Base-by-base conservation (phyloP, 1,140 invertebrate species). In the Caenorhabditis tropicalis region DNA sequence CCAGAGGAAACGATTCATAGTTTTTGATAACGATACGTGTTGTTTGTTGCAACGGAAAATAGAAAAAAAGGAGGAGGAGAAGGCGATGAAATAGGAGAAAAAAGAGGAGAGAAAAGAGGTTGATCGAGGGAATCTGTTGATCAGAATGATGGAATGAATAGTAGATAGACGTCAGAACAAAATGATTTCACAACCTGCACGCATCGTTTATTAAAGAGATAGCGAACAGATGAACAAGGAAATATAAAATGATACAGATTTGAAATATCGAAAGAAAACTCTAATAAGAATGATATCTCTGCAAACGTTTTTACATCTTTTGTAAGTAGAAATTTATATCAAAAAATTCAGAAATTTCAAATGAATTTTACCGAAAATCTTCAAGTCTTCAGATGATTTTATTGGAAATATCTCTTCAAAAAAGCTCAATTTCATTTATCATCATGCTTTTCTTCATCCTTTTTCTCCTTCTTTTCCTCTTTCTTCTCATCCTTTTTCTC, bases 401-500 rank as follows among this genome's bases (percentile, higher is more conserved):
- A n/a, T n/a, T n/a, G n/a, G n/a, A n/a, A n/a, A n/a, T n/a, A n/a
- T n/a, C n/a, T n/a, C n/a, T n/a, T n/a, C n/a, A n/a, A n/a, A n/a
- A n/a, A n/a, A n/a, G n/a, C n/a, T n/a, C n/a, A n/a, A n/a, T n/a
- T n/a, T n/a, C n/a, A n/a, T 56, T 58, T 60, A 24, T 49, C 48
- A 9, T 49, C 46, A n/a, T 84, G 65, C 49, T 85, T 74, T 31
- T 86, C 79, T 27, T 86, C 51, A 24, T 86, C 83, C 43, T 88
- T 83, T 80, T 87, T 51, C 48, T 84, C 51, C n/a, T 87, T 82
- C 39, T 83, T 33, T 9, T 87, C 70, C n/a, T 84, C 58, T 31
- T 87, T 82, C 46, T 89, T 81, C 21, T 88, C 81, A 43, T 89
- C 88, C 10, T 88, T 60, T 15, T 88, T 79, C 6, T 87, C 82